Base-by-base conservation (phyloP, 2,888 invertebrate genomes). In the Abrostola triplasia region DNA sequence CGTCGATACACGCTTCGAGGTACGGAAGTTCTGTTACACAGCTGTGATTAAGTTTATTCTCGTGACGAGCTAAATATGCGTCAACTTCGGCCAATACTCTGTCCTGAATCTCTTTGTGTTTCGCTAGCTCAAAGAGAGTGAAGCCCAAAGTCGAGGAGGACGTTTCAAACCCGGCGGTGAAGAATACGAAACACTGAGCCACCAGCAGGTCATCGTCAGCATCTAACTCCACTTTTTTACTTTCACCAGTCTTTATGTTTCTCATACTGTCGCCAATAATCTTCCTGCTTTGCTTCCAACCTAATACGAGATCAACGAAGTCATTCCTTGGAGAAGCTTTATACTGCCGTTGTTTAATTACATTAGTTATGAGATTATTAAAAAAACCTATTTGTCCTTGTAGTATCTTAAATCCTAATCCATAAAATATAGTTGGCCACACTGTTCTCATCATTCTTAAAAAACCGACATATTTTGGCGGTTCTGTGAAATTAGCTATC, bases 1-100 rank as follows among this genome's bases (percentile, higher is more conserved):
- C 88, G 1, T 82, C 70, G 6, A 85, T 59, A 52, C 84, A 85
- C 11, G 87, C 87, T 6, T 82, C 81, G 6, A 87, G 49, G 50
- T 81, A 89, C 0, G 87, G 82, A 13, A 86, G 56, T 9, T 88
- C 84, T 13, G 48, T 56, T 9, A 73, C 6, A 62, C 73, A 77
- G 6, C 76, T 67, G 0, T 65, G 70, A n/a, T 51, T 52, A 0
- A 77, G 40, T 50, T 71, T 71, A 36, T 70, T 71, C 0, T 49
- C 13, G 8, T 76, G 65, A 6, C 57, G 55, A 9, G 38, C 24
- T 10, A 76, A 44, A 47, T 70, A 78, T 6, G 48, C 59, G 6
- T 79, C 71, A 5, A 77, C 56, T 65, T 77, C 74, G n/a, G 40
- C 24, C 36, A 70, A 56, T 0, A 67, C 68, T 65, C 12, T 58